phyloP scores from a whole-genome alignment of 2,888 invertebrate genomes.

The Stenolophus ochropezus region DNA sequence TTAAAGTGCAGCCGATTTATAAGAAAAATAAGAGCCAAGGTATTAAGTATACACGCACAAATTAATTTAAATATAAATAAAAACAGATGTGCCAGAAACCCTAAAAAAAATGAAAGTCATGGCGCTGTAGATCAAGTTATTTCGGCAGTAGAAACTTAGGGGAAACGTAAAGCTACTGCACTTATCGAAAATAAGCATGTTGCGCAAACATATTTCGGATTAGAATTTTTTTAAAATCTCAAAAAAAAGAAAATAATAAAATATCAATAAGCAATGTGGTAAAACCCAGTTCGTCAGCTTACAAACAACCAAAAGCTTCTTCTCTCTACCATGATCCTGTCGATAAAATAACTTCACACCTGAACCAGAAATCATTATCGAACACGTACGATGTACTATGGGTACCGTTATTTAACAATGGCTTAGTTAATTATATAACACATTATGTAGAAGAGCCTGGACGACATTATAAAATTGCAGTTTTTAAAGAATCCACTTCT shows the following conservation, averaged over 20 bases:
- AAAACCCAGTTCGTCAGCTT: not conserved
- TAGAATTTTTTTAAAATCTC: no score
- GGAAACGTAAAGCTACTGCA: not conserved
- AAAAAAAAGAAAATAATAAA: not conserved
- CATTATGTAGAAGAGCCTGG: not conserved
- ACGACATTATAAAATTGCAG: not conserved
- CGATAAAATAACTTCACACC: not conserved
- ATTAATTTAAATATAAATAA: not conserved
- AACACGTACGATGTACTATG: not conserved
- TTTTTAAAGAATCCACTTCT: not conserved
- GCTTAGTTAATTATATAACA: not conserved
- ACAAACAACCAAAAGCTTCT: not conserved
- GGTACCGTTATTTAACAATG: slow-evolving; percentile 1
- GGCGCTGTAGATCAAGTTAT: not conserved
- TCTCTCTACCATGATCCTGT: not conserved
- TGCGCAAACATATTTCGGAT: no score
- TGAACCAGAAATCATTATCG: not conserved
- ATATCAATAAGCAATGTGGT: not conserved
- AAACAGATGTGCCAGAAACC: not conserved
- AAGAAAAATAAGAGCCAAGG: not conserved
- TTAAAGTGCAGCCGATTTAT: slow-evolving; percentile 13
- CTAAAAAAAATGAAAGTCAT: not conserved
- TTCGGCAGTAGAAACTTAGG: not conserved
- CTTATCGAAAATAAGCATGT: not conserved
- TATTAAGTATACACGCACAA: not conserved